Percentiles rank a stretch among this genome's conserved stretches.
Conservation (phyloP, 2,113 vertebrate species). For the Tretioscincus oriximinensis region DNA sequence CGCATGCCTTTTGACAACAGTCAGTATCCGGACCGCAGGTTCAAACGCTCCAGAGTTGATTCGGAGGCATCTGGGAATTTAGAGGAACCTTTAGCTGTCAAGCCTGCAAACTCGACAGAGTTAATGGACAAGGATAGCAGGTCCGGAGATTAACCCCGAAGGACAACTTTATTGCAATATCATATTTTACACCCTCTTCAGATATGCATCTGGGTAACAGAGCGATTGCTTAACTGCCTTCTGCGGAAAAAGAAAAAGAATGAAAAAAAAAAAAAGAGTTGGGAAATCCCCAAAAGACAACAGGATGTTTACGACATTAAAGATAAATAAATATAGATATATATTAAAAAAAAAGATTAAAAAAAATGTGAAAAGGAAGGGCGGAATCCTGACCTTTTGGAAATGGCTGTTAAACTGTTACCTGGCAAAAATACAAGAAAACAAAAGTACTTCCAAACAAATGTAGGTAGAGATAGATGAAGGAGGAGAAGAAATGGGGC, state of each 20-base stretch:
- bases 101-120: constrained; percentile 64
- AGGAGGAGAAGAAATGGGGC: constrained; percentile 62
- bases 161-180: constrained; percentile 36
- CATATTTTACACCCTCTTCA: constrained; percentile 38
- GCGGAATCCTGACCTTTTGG: constrained; percentile 66
- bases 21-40: constrained; percentile 91
- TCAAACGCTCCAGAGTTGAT: constrained; percentile 88
- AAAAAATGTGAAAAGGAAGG: background rate
- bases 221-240: constrained; percentile 55
- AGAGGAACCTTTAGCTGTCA: constrained; percentile 71
- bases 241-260: background rate
- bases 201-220: constrained; percentile 28
- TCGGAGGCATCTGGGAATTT: constrained; percentile 71
- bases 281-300: constrained; percentile 52
- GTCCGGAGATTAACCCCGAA: constrained; percentile 65
- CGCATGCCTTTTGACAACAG: constrained; percentile 97
- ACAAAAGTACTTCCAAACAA: constrained; percentile 72
- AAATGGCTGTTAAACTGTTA: constrained; percentile 83
- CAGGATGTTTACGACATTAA: constrained; percentile 60
- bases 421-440: constrained; percentile 64
- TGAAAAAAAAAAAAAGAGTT: constrained; percentile 1
- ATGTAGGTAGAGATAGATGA: constrained; percentile 65
- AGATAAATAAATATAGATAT: constrained; percentile 60
- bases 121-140: constrained; percentile 61
- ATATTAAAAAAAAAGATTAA: constrained; percentile 56